These are phyloP conservation scores for Leptoclinus maculatus DNA, from an alignment of 2,797 vertebrate species.

Conservation along the genomic window DNA sequence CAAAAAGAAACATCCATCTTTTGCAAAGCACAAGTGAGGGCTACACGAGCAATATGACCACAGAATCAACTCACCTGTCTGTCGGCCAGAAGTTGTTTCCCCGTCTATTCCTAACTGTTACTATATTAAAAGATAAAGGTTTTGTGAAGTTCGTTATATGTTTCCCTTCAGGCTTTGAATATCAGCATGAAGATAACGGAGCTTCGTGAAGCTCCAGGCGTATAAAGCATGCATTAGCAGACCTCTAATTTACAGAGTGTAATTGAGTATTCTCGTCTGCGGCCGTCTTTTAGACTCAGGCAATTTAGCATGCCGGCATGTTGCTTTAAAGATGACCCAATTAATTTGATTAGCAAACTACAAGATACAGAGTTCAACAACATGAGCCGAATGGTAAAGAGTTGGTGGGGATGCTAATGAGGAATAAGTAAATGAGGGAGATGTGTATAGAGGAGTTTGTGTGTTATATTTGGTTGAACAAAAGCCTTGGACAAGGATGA, in stretches of 20 bases:
- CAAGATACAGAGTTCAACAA: conserved; percentile 60
- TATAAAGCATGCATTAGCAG: conserved; percentile 50
- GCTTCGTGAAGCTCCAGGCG: conserved; percentile 9
- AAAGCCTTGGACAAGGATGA: conserved; percentile 39
- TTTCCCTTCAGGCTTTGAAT: conserved; percentile 22
- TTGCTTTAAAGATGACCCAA: conserved; percentile 72
- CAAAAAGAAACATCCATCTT: conserved; percentile 8
- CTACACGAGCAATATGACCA: conserved; percentile 9
- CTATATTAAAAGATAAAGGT: conserved; percentile 19
- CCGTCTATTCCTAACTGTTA: conserved; percentile 9
- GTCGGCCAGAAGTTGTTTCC: background rate
- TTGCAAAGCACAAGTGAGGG: conserved; percentile 14
- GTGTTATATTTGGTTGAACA: conserved; percentile 50
- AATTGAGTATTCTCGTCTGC: conserved; percentile 73
- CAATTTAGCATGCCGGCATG: conserved; percentile 66
- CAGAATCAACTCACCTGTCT: conserved; percentile 19
- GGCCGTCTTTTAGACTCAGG: conserved; percentile 59
- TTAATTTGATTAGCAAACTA: conserved; percentile 78
- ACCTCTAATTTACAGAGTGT: conserved; percentile 58
- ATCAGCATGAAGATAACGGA: conserved; percentile 38
- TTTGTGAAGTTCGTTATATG: conserved; percentile 5
- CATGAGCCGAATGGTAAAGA: conserved; percentile 61
- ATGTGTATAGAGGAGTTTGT: conserved; percentile 40
- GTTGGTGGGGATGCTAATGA: conserved; percentile 57
- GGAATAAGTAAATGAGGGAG: conserved; percentile 50